Percentiles rank a stretch among this genome's conserved stretches.
Conservation (phyloP, 1,140 invertebrate species). For the Centruroides sculpturatus region DNA sequence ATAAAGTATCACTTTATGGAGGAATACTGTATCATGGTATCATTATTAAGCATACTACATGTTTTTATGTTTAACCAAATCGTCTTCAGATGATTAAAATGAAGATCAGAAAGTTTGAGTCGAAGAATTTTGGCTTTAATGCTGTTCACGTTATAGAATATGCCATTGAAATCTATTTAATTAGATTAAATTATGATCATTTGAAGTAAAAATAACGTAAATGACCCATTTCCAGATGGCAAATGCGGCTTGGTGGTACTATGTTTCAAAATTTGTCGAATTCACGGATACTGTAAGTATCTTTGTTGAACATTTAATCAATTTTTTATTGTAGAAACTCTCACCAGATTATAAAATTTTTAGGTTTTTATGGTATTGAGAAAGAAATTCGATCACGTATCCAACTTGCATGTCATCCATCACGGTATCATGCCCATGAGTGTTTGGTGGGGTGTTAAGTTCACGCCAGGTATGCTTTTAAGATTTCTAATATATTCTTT, state of each 20-base stretch:
- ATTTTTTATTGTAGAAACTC: constrained; percentile 35
- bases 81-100: no score
- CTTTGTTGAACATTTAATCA: neutral
- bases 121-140: no score
- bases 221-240: constrained; percentile 34
- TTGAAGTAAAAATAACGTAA: no score
- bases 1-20: no score
- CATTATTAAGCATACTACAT: no score
- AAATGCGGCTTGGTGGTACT: constrained; percentile 52
- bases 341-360: constrained; percentile 16
- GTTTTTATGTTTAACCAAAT: no score
- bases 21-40: no score
- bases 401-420: constrained; percentile 85
- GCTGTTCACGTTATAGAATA: no score
- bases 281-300: constrained; percentile 84
- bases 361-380: constrained; percentile 80
- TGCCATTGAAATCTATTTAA: no score
- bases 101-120: no score
- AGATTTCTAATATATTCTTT: neutral
- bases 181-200: no score
- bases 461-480: constrained; percentile 28
- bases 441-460: constrained; percentile 92
- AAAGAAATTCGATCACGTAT: constrained; percentile 84
- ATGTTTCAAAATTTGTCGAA: constrained; percentile 91
- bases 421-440: constrained; percentile 90